Conservation (phyloP, 2,888 invertebrate species). For the Machimus atricapillus region DNA sequence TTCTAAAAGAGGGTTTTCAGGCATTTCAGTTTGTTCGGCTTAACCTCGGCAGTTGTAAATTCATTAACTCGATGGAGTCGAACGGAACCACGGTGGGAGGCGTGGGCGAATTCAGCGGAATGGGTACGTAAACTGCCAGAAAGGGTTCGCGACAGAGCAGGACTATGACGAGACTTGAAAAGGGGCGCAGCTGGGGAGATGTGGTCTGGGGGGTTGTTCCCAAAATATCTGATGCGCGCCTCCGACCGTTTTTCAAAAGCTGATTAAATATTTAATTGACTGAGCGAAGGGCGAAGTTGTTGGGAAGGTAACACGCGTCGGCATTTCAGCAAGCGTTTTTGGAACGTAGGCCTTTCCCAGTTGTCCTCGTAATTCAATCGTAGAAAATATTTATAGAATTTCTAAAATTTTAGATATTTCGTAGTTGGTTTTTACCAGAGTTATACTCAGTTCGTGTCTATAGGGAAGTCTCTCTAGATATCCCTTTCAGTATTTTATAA, state of each 20-base stretch:
- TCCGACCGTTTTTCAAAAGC: neutral
- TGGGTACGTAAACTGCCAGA: neutral
- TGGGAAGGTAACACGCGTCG: neutral
- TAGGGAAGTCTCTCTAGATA: neutral
- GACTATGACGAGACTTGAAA: neutral
- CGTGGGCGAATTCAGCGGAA: neutral
- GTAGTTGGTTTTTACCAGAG: neutral
- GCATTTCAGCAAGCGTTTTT: neutral
- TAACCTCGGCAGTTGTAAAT: neutral
- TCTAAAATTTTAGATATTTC: neutral
- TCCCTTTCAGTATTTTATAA: neutral
- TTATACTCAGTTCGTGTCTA: neutral
- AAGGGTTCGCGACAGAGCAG: neutral
- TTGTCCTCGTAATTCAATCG: neutral
- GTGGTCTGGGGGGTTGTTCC: neutral
- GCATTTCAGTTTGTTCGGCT: neutral
- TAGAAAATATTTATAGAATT: neutral
- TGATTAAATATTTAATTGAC: neutral
- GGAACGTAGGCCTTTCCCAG: neutral
- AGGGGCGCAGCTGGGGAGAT: neutral
- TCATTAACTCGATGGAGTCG: slow-evolving; percentile 3
- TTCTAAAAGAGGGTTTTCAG: neutral
- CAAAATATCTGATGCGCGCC: neutral
- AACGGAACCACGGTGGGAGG: neutral
- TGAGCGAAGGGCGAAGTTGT: neutral